Base-by-base conservation (phyloP, 2,113 vertebrate genomes). In the Callorhinus ursinus region DNA sequence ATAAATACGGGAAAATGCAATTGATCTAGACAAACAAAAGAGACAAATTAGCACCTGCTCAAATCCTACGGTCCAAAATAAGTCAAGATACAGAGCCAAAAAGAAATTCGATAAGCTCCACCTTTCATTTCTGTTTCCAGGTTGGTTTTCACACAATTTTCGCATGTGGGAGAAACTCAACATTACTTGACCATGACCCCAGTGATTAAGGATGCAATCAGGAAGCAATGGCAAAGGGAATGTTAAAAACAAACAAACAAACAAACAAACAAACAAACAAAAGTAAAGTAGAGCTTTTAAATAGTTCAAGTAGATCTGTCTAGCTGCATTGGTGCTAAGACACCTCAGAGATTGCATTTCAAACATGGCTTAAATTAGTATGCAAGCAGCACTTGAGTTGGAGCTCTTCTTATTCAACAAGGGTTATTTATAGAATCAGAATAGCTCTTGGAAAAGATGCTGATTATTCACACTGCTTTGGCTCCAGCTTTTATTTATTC, bases 1-100 rank as follows among this genome's bases (percentile, higher is more conserved):
- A 97, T 95, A 98, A 97, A 96, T 93, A 95, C 24, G 95, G 67
- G 51, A 97, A 97, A 96, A 76, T 72, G 61, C 90, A 97, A 98
- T 85, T 93, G 71, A 93, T 94, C 80, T 83, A 96, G 57, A 87
- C 57, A 96, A 96, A 95, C 71, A 96, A 95, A 97, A 97, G 12
- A 90, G 67, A 96, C 76, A 96, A 96, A 96, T 96, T 83, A 97
- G 94, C 76, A 97, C 65, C 39, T 93, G 71, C 46, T 89, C 26
- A 97, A 65, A 74, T 51, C 31, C 74, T 81, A 84, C n/a, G 26
- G 39, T 95, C 79, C 88, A 88, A 97, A 95, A 89, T 85, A 88
- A 96, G 55, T 82, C 76, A 90, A 53, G 67, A 69, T 57, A 39
- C 22, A 83, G 42, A 97, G 53, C 13, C 67, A 59, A 53, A 94